Evolutionary conservation across 1,140 invertebrate genomes (phyloP), one percentile per base, ranked within the genome.

Genomic region (Rhyacophila brunnea): DNA sequence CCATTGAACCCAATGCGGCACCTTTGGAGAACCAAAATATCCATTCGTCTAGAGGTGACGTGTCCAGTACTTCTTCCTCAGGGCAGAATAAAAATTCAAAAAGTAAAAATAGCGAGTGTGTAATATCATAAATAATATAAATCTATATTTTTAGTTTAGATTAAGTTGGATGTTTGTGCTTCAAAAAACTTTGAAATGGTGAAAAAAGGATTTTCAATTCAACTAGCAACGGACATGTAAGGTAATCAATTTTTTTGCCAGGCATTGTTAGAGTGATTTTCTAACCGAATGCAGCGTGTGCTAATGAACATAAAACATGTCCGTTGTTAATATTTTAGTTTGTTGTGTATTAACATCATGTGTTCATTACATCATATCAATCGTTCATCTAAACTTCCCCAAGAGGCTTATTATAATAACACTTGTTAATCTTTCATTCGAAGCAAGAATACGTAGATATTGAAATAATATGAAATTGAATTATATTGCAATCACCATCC

Each of bases 241-340:
- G 59, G 59, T 62, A 62, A 62, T 32, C 28, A 14, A 40, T 28
- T 28, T 28, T 28, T 28, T 28, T 28, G 23, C 23, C 23, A 28
- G 23, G 23, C 23, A 40, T 28, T 40, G 49, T 35, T 40, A 51
- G 40, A 40, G 11, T 14, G 5, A 40, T 51, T 42, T 20, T 35
- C 49, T 60, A 53, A 62, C 43, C 19, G 49, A 62, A 40, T 51
- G 54, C 48, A 58, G 42, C 49, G 61, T 64, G 57, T 58, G 61
- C 47, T 58, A 55, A 48, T 54, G 38, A 49, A 28, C 23, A 28
- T 28, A 28, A 51, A 45, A 52, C 60, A 45, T 53, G 61, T 64
- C 56, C 61, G 52, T 51, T 64, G 52, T 56, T 51, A 58, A 62
- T 11, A 48, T 28, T 28, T 28, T 28, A 28, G 23, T 28, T 28